These are phyloP conservation scores for Oscheius sp. DNA, from an alignment of 2,888 invertebrate genomes.

Conservation along the genomic window DNA sequence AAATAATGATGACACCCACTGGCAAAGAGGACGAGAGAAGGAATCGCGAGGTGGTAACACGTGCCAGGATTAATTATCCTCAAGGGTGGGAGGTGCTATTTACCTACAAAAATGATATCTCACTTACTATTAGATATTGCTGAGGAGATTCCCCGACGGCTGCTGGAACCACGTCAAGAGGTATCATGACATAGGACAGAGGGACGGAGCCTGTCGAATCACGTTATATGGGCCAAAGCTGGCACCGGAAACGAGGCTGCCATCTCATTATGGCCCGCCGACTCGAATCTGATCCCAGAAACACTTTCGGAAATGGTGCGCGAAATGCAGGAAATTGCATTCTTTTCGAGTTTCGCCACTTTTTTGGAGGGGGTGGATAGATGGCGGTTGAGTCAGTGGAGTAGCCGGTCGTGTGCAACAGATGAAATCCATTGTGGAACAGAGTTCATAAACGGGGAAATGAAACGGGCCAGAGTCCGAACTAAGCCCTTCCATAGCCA, in stretches of 20 bases:
- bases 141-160: conserved; percentile 11
- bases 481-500: conserved; percentile 9
- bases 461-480: conserved; percentile 14
- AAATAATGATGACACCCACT: not conserved
- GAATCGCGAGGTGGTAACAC: conserved; percentile 11
- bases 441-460: too few relatives aligned
- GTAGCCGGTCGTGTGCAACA: too few relatives aligned
- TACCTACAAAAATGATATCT: conserved; percentile 7
- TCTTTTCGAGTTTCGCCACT: conserved; percentile 18
- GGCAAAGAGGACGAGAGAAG: too few relatives aligned
- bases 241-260: conserved; percentile 34
- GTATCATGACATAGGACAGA: conserved; percentile 16
- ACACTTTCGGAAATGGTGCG: conserved; percentile 35
- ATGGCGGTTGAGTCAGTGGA: not conserved
- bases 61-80: conserved; percentile 18
- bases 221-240: conserved; percentile 35
- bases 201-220: conserved; percentile 18
- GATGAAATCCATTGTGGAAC: too few relatives aligned
- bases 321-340: conserved; percentile 34
- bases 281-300: conserved; percentile 37
- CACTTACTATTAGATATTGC: conserved; percentile 24
- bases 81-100: not conserved
- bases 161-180: conserved; percentile 27
- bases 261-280: conserved; percentile 37
- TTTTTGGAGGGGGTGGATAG: conserved; percentile 1